Conservation (phyloP, 2,888 invertebrate genomes). For the Chirona hameri region DNA sequence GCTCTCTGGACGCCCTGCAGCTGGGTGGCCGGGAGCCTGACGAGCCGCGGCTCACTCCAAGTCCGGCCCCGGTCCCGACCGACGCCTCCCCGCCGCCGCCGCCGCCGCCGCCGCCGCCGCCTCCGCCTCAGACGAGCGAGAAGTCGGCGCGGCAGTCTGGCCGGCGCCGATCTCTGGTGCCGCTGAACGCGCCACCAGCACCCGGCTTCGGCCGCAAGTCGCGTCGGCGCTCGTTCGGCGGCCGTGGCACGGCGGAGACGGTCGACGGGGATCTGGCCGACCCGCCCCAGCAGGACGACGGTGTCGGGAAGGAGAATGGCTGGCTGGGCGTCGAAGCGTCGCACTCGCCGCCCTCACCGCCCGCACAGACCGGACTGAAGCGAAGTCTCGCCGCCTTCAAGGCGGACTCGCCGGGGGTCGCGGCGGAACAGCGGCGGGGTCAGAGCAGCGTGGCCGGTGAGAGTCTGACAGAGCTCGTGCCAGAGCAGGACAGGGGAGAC, state of each 20-base stretch:
- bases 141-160: not conserved
- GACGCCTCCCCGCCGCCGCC: not conserved
- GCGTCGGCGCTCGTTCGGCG: not conserved
- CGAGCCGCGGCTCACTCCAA: not conserved
- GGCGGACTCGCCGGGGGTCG: not conserved
- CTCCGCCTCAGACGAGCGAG: not conserved
- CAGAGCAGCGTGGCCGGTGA: no score
- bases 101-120: not conserved
- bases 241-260: not conserved
- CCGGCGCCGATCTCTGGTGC: not conserved
- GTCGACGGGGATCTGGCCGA: not conserved
- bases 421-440: not conserved
- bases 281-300: not conserved
- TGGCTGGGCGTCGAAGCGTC: no score
- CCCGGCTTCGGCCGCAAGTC: not conserved
- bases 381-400: not conserved
- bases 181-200: not conserved
- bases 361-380: no score
- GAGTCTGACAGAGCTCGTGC: no score
- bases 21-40: not conserved
- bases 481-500: no score
- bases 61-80: not conserved
- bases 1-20: not conserved
- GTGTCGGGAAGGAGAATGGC: not conserved
- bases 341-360: no score